A percentile compares a stretch with the other conserved stretches of the same genome.
Conservation (phyloP, 92 coral and sea anemone species). For the Muricea muricata region DNA sequence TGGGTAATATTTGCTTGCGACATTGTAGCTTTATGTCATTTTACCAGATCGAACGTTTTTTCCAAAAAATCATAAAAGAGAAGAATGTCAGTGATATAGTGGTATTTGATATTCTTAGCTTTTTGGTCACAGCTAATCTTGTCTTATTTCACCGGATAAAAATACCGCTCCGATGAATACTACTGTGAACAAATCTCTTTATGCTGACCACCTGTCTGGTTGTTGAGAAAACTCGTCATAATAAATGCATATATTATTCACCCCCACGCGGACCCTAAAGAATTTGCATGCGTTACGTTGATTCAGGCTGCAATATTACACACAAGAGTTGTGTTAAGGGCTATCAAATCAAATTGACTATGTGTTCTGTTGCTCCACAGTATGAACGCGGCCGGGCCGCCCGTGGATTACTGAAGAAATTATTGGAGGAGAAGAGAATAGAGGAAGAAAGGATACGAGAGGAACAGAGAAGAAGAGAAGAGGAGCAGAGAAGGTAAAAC, state of each 20-base stretch:
- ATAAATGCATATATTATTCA: background rate
- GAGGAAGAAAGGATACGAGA: constrained; percentile 90
- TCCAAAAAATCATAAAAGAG: no score
- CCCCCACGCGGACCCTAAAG: background rate
- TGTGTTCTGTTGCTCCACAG: constrained; percentile 44
- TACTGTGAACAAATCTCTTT: no score
- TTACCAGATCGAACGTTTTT: no score
- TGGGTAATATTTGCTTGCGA: no score
- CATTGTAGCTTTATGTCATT: no score
- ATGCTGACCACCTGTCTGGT: no score
- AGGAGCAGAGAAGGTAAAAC: constrained; percentile 77
- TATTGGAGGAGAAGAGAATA: constrained; percentile 87
- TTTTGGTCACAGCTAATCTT: no score
- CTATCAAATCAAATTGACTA: background rate
- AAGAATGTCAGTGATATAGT: no score
- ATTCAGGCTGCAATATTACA: background rate
- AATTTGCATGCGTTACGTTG: background rate
- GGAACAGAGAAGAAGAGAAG: constrained; percentile 86
- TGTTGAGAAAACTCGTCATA: background rate
- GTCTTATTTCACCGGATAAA: no score
- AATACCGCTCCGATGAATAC: no score
- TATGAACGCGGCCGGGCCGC: constrained; percentile 92
- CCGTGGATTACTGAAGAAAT: constrained; percentile 72
- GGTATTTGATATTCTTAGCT: no score
- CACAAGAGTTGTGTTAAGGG: background rate